phyloP scores from a whole-genome alignment of 2,113 vertebrate species.

The Hystrix brachyura region DNA sequence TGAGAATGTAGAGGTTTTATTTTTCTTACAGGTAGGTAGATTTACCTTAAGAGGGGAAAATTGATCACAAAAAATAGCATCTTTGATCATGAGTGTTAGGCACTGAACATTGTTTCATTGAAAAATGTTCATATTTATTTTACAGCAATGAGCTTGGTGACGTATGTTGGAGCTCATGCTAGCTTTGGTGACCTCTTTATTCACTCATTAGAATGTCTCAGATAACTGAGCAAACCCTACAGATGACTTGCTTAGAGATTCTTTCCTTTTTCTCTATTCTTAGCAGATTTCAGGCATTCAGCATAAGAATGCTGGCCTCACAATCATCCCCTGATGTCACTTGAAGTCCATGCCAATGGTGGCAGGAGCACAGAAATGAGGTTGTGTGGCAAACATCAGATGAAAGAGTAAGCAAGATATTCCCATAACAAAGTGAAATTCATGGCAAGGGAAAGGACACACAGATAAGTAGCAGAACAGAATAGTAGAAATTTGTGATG shows the following conservation, averaged over 20 bases:
- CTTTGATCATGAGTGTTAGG: neutral
- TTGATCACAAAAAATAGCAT: neutral
- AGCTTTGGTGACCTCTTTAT: neutral
- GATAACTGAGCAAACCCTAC: neutral
- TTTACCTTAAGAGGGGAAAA: neutral
- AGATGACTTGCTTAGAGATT: neutral
- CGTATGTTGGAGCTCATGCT: neutral
- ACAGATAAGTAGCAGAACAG: accelerated
- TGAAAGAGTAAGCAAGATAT: accelerated
- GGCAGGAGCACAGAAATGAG: accelerated
- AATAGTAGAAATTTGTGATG: accelerated
- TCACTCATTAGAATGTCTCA: no score
- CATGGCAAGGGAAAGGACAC: no score
- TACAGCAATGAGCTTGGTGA: neutral
- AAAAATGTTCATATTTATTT: neutral
- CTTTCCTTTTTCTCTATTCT: neutral
- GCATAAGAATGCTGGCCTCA: no score
- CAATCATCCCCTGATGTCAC: accelerated
- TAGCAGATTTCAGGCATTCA: neutral
- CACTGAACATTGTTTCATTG: neutral
- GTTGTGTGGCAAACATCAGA: neutral
- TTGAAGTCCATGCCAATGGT: accelerated
- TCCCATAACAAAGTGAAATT: neutral
- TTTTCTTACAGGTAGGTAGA: neutral
- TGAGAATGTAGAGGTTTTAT: accelerated